A percentile compares a stretch with the other conserved stretches of the same genome.
phyloP scores from a whole-genome alignment of 2,113 vertebrate genomes.

The Myrmophylax atrothorax region DNA sequence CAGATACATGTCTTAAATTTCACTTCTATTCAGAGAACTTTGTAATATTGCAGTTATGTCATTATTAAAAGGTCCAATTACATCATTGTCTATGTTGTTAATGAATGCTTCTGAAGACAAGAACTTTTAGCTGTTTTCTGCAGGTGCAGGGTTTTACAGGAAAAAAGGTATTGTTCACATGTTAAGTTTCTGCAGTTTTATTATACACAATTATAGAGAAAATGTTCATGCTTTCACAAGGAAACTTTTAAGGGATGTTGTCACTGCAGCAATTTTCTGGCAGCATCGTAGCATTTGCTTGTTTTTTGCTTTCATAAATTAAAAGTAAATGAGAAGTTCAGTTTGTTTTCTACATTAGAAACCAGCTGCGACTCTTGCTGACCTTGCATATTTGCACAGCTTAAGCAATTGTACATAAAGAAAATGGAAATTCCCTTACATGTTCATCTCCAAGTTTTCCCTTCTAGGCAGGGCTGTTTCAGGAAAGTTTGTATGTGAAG shows the following conservation, averaged over 20 bases:
- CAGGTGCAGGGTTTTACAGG: conserved; percentile 75
- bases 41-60: conserved; percentile 61
- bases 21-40: conserved; percentile 67
- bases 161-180: conserved; percentile 32
- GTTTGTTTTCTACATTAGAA: conserved; percentile 70
- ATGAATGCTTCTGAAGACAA: conserved; percentile 54
- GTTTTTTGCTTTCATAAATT: conserved; percentile 47
- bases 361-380: conserved; percentile 70
- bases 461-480: conserved; percentile 49
- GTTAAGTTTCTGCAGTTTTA: conserved; percentile 55
- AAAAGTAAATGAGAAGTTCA: conserved; percentile 74
- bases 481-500: conserved; percentile 61
- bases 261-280: conserved; percentile 65
- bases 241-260: conserved; percentile 67
- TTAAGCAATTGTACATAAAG: conserved; percentile 68
- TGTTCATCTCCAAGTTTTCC: conserved; percentile 66
- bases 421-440: conserved; percentile 67
- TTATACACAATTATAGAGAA: background rate
- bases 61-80: conserved; percentile 65
- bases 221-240: conserved; percentile 45
- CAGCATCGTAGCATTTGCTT: conserved; percentile 56
- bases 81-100: conserved; percentile 63
- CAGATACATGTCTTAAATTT: conserved; percentile 71
- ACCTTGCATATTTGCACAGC: conserved; percentile 62
- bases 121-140: conserved; percentile 65